Percentiles rank a stretch among this genome's conserved stretches.
Conservation (phyloP, 2,113 vertebrate species). For the Melanotaenia duboulayi region DNA sequence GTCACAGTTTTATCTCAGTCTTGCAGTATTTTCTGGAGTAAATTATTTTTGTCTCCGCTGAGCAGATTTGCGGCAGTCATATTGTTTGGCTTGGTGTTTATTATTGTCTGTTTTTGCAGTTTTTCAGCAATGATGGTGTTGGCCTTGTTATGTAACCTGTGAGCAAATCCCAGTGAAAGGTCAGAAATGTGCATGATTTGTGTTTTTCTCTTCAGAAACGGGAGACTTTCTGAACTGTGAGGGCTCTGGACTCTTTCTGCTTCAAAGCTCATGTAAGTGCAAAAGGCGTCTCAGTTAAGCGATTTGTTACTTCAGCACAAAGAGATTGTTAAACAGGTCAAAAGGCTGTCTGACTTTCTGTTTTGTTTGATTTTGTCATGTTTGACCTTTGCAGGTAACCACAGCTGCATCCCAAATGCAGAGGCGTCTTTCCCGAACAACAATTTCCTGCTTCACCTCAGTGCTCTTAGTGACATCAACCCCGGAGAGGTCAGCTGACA, state of each 20-base stretch:
- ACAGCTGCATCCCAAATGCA: slow-evolving; percentile 96
- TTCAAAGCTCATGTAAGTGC: slow-evolving; percentile 98
- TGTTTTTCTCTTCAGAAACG: slow-evolving; percentile 84
- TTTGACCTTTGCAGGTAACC: slow-evolving; percentile 87
- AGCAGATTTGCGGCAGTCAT: slow-evolving; percentile 24
- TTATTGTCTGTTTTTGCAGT: slow-evolving; percentile 4
- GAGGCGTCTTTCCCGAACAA: slow-evolving; percentile 96
- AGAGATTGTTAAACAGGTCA: not conserved
- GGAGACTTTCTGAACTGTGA: slow-evolving; percentile 99
- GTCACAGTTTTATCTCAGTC: slow-evolving; percentile 74
- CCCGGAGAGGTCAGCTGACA: slow-evolving; percentile 91
- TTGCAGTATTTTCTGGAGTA: slow-evolving; percentile 35
- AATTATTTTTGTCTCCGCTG: slow-evolving; percentile 17
- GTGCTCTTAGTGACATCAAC: slow-evolving; percentile 89
- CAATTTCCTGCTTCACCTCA: slow-evolving; percentile 94
- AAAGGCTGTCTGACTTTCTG: not conserved
- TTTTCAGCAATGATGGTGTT: slow-evolving; percentile 2
- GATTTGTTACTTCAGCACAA: slow-evolving; percentile 16
- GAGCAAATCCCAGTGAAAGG: slow-evolving; percentile 14
- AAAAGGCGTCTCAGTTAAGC: not conserved
- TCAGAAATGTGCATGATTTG: slow-evolving; percentile 15
- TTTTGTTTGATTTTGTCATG: not conserved
- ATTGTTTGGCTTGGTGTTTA: not conserved
- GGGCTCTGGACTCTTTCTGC: slow-evolving; percentile 95
- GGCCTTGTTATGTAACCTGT: slow-evolving; percentile 15